Conservation (phyloP, 1,140 invertebrate genomes). For the Caenorhabditis tropicalis region DNA sequence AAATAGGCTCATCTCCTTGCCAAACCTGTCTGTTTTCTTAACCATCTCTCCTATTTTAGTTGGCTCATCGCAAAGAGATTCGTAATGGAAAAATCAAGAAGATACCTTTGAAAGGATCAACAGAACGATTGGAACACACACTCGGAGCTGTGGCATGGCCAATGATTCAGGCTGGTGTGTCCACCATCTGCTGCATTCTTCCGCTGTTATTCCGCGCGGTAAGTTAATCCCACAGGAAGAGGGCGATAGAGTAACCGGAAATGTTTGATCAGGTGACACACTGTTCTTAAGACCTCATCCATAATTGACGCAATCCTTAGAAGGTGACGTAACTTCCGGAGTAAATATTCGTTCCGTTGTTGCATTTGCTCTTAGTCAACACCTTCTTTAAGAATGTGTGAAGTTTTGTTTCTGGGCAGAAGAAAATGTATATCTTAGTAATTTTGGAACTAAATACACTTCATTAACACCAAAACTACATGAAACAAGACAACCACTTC, state of each 20-base stretch:
- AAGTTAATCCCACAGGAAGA: conserved; percentile 23
- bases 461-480: background rate
- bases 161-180: conserved; percentile 85
- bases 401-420: background rate
- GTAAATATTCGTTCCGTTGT: background rate
- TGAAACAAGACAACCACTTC: background rate
- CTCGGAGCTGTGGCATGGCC: conserved; percentile 83
- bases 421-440: too few relatives aligned
- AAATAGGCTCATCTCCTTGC: background rate
- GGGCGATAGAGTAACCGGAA: conserved; percentile 9
- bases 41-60: conserved; percentile 1
- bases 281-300: background rate
- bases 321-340: conserved; percentile 32
- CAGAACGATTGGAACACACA: conserved; percentile 73
- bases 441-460: too few relatives aligned
- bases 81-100: conserved; percentile 57
- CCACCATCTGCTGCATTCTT: conserved; percentile 87
- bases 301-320: background rate
- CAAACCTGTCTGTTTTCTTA: conserved; percentile 3
- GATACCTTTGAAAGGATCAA: conserved; percentile 63
- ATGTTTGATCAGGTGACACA: conserved; percentile 40
- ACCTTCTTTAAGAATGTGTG: conserved; percentile 1
- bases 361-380: background rate
- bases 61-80: conserved; percentile 72
- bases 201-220: conserved; percentile 86